These are phyloP conservation scores for Mergus octosetaceus DNA, from an alignment of 2,797 vertebrate species.

Conservation along the genomic window DNA sequence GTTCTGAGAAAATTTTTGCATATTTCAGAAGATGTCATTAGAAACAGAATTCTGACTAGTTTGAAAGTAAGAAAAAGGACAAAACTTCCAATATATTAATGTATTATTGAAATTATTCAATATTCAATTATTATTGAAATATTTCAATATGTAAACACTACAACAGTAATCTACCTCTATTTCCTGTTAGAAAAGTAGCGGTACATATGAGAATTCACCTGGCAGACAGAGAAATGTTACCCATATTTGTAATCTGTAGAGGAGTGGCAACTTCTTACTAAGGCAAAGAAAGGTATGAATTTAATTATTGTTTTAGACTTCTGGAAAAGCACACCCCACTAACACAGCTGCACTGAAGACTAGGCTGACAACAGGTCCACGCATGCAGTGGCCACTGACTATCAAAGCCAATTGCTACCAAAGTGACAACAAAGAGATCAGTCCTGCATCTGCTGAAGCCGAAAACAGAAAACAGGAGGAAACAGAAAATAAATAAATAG, in stretches of 20 bases:
- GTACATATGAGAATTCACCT: neutral
- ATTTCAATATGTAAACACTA: neutral
- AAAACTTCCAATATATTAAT: neutral
- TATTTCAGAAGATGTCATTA: neutral
- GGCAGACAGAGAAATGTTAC: neutral
- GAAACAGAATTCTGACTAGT: neutral
- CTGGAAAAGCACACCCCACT: neutral
- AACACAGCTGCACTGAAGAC: neutral
- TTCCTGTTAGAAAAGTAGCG: neutral
- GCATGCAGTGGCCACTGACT: accelerated
- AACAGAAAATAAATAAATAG: no score
- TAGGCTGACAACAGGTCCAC: accelerated
- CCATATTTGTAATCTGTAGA: neutral
- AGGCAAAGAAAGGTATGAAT: neutral
- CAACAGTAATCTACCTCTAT: neutral
- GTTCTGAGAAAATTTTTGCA: slow-evolving; percentile 8
- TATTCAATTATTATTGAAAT: neutral
- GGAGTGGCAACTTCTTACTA: neutral
- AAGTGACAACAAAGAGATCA: neutral
- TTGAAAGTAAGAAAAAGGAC: neutral
- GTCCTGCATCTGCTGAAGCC: neutral
- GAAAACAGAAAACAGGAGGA: neutral
- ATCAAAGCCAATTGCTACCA: neutral
- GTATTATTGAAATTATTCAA: no score
- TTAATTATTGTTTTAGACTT: neutral